Base-by-base conservation (phyloP, 2,888 invertebrate genomes). In the Cistogaster globosa region DNA sequence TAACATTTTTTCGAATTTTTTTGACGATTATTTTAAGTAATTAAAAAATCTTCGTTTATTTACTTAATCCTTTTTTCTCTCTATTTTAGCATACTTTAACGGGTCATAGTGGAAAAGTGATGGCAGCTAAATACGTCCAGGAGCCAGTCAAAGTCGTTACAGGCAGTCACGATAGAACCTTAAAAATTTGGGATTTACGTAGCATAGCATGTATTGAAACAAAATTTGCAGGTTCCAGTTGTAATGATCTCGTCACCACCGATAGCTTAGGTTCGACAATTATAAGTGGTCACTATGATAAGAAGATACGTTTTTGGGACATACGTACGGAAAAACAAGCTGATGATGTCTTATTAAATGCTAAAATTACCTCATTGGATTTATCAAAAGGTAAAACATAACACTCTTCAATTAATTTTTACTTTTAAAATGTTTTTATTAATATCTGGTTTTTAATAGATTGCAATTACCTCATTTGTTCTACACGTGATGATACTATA, bases 221-320 rank as follows among this genome's bases (percentile, higher is more conserved):
- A 6, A 97, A 98, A 93, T 98, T 98, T 91, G 98, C 98, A 78
- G 98, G 98, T 55, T 99, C 98, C 48, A 98, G 97, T 90, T 99
- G 98, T 93, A 98, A 98, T 93, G 99, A 99, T 93, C 94, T 99
- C 86, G 98, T 98, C 88, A 97, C 97, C 87, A 96, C 96, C 81
- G 97, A 97, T 91, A 96, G 96, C 84, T 88, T 92, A 14, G 97
- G 97, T 55, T 96, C 97, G 20, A 97, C 97, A 74, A 97, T 99
- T 89, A 97, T 99, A 89, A 98, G 98, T 90, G 99, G 99, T 32
- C 99, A 99, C 93, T 99, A 97, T 93, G 99, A 99, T 94, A 98
- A 98, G 93, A 96, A 96, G 90, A 97, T 99, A 89, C 95, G 99
- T 72, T 97, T 99, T 93, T 99, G 99, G 99, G 99, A 99, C 93